These are phyloP conservation scores for Gastracanthus pulcherrimus DNA, from an alignment of 2,888 invertebrate genomes.

Conservation along the genomic window DNA sequence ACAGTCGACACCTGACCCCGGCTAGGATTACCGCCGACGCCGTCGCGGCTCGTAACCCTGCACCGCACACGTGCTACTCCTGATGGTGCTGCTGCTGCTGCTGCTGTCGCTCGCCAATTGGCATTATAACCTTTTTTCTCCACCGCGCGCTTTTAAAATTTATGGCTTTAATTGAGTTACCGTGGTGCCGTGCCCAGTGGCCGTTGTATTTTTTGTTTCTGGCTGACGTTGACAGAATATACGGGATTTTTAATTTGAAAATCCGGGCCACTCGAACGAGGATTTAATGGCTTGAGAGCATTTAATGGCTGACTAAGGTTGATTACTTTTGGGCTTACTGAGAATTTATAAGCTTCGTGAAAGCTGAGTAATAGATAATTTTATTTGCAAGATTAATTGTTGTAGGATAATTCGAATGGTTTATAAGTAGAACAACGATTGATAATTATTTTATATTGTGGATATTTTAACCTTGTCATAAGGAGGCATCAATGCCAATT, in stretches of 20 bases:
- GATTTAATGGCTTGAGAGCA: slow-evolving; percentile 25
- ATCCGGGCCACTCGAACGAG: not conserved
- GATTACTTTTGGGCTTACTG: not conserved
- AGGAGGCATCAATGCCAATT: too few species aligned
- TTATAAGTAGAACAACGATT: too few species aligned
- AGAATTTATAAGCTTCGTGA: not conserved
- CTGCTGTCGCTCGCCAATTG: not conserved
- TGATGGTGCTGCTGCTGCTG: not conserved
- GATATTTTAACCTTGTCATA: too few species aligned
- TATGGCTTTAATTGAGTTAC: slow-evolving; percentile 47
- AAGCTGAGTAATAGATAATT: not conserved
- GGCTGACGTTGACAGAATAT: not conserved
- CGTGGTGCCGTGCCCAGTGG: not conserved
- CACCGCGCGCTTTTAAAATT: slow-evolving; percentile 29
- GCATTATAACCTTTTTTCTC: slow-evolving; percentile 36
- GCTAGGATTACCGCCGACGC: slow-evolving; percentile 54
- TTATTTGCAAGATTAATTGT: too few species aligned
- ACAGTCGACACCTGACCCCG: slow-evolving; percentile 56
- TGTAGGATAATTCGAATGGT: too few species aligned
- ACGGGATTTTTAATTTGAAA: slow-evolving; percentile 39
- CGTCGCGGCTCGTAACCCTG: slow-evolving; percentile 27
- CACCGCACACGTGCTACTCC: slow-evolving; percentile 19
- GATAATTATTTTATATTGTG: too few species aligned
- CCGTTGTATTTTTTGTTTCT: not conserved
- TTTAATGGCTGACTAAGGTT: not conserved